These are phyloP conservation scores for Podarcis cretensis DNA, from an alignment of 2,113 vertebrate species.

Conservation along the genomic window DNA sequence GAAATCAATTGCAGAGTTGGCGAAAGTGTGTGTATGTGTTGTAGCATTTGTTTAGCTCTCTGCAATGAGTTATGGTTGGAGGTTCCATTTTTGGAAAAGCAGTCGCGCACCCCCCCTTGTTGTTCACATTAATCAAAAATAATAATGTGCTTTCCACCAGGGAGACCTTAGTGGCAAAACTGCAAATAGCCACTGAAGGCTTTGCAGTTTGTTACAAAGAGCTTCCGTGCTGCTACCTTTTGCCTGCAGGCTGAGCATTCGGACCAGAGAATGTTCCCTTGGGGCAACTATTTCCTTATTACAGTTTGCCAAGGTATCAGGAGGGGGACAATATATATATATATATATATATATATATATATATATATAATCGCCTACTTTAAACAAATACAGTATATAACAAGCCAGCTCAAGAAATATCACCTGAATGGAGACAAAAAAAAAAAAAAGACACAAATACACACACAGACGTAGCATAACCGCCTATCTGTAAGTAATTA, in stretches of 20 bases:
- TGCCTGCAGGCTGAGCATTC: background rate
- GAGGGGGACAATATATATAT: no score
- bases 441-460: background rate
- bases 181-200: background rate
- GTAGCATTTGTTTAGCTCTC: conserved; percentile 57
- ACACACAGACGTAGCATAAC: background rate
- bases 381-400: background rate
- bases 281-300: background rate
- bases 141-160: conserved; percentile 43
- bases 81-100: conserved; percentile 62
- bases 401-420: background rate
- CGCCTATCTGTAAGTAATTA: background rate
- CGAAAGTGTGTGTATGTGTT: conserved; percentile 2
- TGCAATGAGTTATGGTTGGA: conserved; percentile 53
- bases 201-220: background rate
- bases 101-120: conserved; percentile 26
- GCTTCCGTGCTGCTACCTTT: background rate
- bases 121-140: conserved; percentile 59
- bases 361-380: background rate
- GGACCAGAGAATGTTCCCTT: background rate
- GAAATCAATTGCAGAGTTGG: conserved; percentile 47
- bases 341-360: no score
- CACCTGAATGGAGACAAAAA: no score
- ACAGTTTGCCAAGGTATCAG: background rate
- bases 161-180: conserved; percentile 24